A percentile compares a stretch with the other conserved stretches of the same genome.
phyloP scores from a whole-genome alignment of 2,113 vertebrate species.

The Neopipo cinnamomea region DNA sequence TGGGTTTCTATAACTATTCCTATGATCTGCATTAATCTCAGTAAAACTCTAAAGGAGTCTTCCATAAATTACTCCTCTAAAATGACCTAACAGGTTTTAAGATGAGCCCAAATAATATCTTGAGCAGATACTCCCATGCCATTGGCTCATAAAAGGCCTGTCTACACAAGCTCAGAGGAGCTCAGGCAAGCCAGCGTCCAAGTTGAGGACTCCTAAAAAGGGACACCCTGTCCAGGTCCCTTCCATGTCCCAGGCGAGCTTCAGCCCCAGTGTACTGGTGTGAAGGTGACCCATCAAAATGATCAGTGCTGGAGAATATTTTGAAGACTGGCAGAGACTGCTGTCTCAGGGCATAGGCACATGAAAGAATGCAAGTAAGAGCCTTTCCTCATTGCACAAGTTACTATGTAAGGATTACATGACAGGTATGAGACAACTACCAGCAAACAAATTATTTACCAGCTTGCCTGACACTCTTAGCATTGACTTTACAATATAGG shows the following conservation, averaged over 20 bases:
- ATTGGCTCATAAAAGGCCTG: not conserved
- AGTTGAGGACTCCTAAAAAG: not conserved
- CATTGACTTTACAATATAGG: not conserved
- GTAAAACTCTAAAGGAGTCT: not conserved
- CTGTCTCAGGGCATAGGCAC: not conserved
- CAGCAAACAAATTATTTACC: not conserved
- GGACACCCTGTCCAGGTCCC: not conserved
- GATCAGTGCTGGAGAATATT: not conserved
- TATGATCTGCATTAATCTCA: not conserved
- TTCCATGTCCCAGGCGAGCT: not conserved
- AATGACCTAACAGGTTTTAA: not conserved
- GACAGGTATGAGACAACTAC: not conserved
- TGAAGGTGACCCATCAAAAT: not conserved
- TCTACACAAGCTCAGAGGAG: not conserved
- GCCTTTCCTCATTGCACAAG: too few relatives aligned
- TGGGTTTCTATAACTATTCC: not conserved
- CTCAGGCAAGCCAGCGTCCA: not conserved
- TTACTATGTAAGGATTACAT: not conserved
- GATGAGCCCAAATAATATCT: not conserved
- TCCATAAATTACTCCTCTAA: not conserved
- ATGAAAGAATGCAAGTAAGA: not conserved
- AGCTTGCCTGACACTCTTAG: not conserved
- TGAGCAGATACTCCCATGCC: not conserved
- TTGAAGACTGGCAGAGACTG: not conserved
- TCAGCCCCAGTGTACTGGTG: not conserved